Base-by-base conservation (phyloP, 2,113 vertebrate species). In the Podilymbus podiceps region DNA sequence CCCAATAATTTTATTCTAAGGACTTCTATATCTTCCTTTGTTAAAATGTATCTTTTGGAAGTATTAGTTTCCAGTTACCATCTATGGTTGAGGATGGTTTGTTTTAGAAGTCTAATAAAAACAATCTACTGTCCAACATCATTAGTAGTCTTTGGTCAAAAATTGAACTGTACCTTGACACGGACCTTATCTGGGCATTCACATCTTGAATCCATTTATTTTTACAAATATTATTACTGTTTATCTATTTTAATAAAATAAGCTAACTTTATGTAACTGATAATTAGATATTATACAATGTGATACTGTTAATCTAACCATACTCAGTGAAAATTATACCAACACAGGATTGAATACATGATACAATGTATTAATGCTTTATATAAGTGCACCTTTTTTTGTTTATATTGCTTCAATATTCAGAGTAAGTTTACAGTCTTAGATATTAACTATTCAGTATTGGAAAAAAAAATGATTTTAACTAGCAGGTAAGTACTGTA, bases 121-220 rank as follows among this genome's bases (percentile, higher is more conserved):
- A 0, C 4, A 33, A 12, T 21, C 2, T 38, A 40, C 23, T 25
- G 0, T 58, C 31, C 69, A 47, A 25, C 27, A 21, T 8, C 50
- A 9, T 49, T 35, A 69, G 5, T 13, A 47, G 20, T 49, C 40
- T 79, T 88, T 69, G 9, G 42, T 38, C 42, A 77, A 77, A 76
- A 83, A 71, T 15, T 23, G 33, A 85, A 44, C n/a, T 76, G 16
- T 72, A 23, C 11, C 7, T 87, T 82, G 40, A 58, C 49, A 53
- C 69, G 28, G 2, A 66, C 6, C 12, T 52, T 73, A 38, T 42
- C 22, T 38, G 58, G 31, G 28, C 19, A 56, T 86, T 88, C 77
- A 4, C 4, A 52, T 24, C 56, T 81, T 67, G 24, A 86, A 80
- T 67, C 15, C 2, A 40, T 83, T 71, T 85, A 40, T 69, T 91